A percentile compares a stretch with the other conserved stretches of the same genome.
phyloP scores from a whole-genome alignment of 2,113 vertebrate genomes.

The Clinocottus analis region DNA sequence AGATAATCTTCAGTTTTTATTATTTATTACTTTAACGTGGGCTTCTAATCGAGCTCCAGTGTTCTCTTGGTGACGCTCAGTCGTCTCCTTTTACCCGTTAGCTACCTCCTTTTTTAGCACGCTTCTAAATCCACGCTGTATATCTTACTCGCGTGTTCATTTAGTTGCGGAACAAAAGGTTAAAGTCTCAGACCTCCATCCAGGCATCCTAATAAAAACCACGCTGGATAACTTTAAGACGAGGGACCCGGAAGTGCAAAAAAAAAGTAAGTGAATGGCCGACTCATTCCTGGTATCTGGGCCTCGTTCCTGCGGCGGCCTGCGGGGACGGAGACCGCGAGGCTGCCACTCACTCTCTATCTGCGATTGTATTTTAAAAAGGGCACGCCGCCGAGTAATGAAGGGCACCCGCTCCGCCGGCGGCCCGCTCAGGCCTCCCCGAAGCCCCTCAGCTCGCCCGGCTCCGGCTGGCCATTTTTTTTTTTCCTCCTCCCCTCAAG shows the following conservation, averaged over 20 bases:
- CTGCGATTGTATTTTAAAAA: conserved; percentile 73
- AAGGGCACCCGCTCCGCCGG: conserved; percentile 65
- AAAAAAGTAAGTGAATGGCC: too few species aligned
- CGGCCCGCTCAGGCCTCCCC: conserved; percentile 50
- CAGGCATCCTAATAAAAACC: not conserved
- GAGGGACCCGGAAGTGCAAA: not conserved
- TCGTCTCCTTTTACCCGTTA: too few species aligned
- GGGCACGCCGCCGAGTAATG: conserved; percentile 67
- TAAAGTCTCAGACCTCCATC: not conserved
- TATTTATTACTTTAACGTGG: too few species aligned
- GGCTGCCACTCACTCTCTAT: conserved; percentile 55
- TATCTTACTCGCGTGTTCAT: too few species aligned
- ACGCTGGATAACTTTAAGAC: not conserved
- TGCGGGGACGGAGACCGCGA: conserved; percentile 27
- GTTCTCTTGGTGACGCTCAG: too few species aligned
- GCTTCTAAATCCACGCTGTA: too few species aligned
- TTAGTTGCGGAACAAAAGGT: too few species aligned
- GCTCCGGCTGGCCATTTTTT: conserved; percentile 42
- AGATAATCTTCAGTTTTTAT: too few species aligned
- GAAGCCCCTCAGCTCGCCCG: conserved; percentile 54
- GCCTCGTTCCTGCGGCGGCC: not conserved
- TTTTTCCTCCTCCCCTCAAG: conserved; percentile 63
- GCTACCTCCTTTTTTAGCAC: too few species aligned
- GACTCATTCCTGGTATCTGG: not conserved
- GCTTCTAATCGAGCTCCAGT: too few species aligned